Evolutionary conservation across 1,140 invertebrate species (phyloP).

Genomic region (Drosophila bocqueti): DNA sequence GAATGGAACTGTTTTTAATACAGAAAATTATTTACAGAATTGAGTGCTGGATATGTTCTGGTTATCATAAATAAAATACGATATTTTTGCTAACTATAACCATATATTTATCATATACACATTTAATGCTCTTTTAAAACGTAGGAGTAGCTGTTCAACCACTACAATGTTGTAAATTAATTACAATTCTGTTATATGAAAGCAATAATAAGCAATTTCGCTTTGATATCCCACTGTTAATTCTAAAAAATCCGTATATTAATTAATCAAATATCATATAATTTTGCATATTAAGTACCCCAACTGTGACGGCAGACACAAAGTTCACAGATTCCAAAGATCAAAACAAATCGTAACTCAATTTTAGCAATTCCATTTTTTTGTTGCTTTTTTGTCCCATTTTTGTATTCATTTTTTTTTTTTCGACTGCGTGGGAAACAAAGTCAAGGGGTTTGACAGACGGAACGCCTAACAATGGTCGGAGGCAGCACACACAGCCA

Average conservation of each 20-base stretch:
- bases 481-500: conserved; percentile 54
- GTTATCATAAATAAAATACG: no score
- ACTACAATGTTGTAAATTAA: neutral
- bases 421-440: conserved; percentile 63
- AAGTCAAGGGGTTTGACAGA: conserved; percentile 45
- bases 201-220: neutral
- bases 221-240: neutral
- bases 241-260: neutral
- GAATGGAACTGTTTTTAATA: neutral
- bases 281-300: conserved; percentile 6
- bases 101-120: neutral
- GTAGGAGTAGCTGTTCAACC: neutral
- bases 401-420: conserved; percentile 4
- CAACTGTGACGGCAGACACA: conserved; percentile 40
- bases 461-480: conserved; percentile 49
- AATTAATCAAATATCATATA: conserved; percentile 20
- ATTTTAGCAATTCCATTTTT: conserved; percentile 3
- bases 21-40: neutral
- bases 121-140: neutral
- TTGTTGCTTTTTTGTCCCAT: conserved; percentile 31
- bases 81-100: neutral
- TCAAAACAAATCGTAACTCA: conserved; percentile 40
- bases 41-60: no score
- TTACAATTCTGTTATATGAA: neutral
- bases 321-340: conserved; percentile 43